Base-by-base conservation (phyloP, 1,140 invertebrate species). In the Anoplophora glabripennis region DNA sequence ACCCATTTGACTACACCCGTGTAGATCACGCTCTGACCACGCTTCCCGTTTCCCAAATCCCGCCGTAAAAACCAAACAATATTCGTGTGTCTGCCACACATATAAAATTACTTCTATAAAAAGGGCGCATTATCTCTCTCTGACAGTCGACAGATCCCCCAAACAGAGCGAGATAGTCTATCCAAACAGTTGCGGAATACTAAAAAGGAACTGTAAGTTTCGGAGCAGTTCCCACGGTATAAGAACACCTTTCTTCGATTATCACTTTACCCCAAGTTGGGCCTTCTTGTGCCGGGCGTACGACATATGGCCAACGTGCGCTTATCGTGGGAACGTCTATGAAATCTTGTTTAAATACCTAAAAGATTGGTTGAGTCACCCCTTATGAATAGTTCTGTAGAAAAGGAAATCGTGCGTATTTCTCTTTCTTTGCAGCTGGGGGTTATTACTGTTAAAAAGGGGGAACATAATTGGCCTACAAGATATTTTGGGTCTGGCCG, bases 201-300 rank as follows among this genome's bases (percentile, higher is more conserved):
- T 49, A 42, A 60, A 54, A 46, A 44, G 57, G 57, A 53, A 17
- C 49, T 34, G 52, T 28, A 28, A 48, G 12, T n/a, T 49, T 49
- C 44, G 8, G 34, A 52, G 49, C 38, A 18, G 15, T 15, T 63
- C 61, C 61, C 61, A 63, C 61, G 61, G 51, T 44, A 21, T 34
- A 33, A 33, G 49, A 63, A 59, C 61, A 63, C 61, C 61, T 59
- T 63, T 63, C 57, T 59, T 63, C 57, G 57, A 63, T 64, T 64
- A 64, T 64, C 59, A 55, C 55, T 63, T 60, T 60, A 45, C 35
- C 59, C 52, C 61, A 38, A 40, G 17, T 41, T 61, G 41, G 42
- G 49, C 55, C 55, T 51, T 44, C 57, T 61, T 61, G 51, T 59
- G 51, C 38, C 17, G 46, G 51, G 55, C 64, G 57, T 55, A 62